Percentiles rank a stretch among this genome's conserved stretches.
phyloP scores from a whole-genome alignment of 1,140 invertebrate genomes.

The Phymorhynchus buccinoides region DNA sequence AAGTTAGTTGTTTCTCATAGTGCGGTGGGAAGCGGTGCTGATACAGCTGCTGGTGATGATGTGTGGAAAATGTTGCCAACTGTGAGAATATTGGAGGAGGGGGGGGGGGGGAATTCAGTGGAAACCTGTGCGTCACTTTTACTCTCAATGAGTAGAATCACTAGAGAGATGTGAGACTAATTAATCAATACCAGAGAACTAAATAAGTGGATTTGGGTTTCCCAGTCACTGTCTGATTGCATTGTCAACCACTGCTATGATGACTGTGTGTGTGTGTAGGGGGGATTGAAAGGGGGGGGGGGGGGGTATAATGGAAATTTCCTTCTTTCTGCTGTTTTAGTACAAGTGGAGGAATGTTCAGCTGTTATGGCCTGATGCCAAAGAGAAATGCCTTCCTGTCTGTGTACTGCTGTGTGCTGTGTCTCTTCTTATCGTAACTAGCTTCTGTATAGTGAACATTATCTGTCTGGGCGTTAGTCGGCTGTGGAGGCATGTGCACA shows the following conservation, averaged over 20 bases:
- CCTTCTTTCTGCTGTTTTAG: background rate
- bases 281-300: too few relatives aligned
- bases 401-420: background rate
- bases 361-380: background rate
- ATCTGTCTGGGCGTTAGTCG: too few relatives aligned
- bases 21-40: background rate
- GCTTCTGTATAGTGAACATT: too few relatives aligned
- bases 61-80: background rate
- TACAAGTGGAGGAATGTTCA: background rate
- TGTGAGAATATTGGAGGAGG: too few relatives aligned
- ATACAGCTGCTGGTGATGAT: background rate
- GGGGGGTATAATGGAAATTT: background rate
- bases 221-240: background rate
- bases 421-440: too few relatives aligned
- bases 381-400: background rate
- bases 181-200: background rate
- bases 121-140: background rate
- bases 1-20: background rate
- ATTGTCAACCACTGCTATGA: background rate
- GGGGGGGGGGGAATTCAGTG: background rate
- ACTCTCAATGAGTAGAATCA: background rate
- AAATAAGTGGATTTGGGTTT: background rate
- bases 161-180: background rate
- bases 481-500: too few relatives aligned
- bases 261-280: too few relatives aligned